A percentile compares a stretch with the other conserved stretches of the same genome.
Conservation (phyloP, 1,140 invertebrate genomes). For the Octopus sinensis region DNA sequence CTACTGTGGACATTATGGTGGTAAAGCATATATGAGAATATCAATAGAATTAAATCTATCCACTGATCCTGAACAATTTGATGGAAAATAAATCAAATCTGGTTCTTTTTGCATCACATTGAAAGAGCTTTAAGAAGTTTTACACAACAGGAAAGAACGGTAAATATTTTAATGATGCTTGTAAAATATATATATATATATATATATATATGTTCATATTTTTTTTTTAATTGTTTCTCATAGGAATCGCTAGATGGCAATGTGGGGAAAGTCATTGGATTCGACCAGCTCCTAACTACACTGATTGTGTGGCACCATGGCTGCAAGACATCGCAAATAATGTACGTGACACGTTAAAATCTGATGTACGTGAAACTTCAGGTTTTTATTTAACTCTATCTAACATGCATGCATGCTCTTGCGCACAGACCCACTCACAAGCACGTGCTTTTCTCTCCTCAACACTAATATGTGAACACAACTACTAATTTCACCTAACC, state of each 20-base stretch:
- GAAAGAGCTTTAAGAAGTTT: background rate
- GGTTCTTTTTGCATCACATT: background rate
- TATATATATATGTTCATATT: too few relatives aligned
- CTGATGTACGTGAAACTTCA: background rate
- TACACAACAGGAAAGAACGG: background rate
- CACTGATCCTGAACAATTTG: background rate
- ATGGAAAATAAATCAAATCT: background rate
- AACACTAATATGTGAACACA: too few relatives aligned
- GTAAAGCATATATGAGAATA: too few relatives aligned
- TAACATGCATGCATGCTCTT: too few relatives aligned
- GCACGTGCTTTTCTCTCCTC: too few relatives aligned
- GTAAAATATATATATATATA: background rate
- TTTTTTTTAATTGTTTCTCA: background rate
- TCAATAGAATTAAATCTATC: background rate
- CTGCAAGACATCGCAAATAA: conserved; percentile 3
- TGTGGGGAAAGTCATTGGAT: conserved; percentile 5
- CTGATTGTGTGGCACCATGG: conserved; percentile 11
- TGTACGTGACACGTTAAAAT: background rate
- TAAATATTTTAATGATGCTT: background rate
- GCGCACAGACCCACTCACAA: too few relatives aligned
- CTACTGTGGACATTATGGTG: too few relatives aligned
- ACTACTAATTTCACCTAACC: too few relatives aligned
- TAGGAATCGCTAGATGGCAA: conserved; percentile 8
- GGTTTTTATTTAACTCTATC: background rate
- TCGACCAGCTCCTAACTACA: background rate